A percentile compares a stretch with the other conserved stretches of the same genome.
phyloP scores from a whole-genome alignment of 2,113 vertebrate genomes.

The Charina bottae region DNA sequence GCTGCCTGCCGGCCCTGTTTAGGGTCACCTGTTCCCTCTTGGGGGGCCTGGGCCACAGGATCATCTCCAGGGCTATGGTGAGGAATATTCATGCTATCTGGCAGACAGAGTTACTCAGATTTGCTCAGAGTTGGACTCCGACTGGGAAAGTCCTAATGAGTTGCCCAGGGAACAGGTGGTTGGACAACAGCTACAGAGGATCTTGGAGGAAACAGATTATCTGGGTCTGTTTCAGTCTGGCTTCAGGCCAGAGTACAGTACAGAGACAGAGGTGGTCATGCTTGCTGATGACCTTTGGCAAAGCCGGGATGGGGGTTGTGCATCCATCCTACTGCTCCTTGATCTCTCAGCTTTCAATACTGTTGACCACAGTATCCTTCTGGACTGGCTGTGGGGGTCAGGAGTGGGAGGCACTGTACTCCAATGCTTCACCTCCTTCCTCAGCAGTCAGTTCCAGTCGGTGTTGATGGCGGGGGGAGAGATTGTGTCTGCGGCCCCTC shows the following conservation, averaged over 20 bases:
- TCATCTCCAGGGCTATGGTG: background rate
- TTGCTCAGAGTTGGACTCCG: background rate
- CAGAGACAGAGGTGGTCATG: background rate
- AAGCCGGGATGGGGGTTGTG: background rate
- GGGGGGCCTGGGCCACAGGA: background rate
- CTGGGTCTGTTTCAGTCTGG: background rate
- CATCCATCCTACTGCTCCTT: background rate
- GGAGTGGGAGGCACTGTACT: background rate
- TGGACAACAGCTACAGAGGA: background rate
- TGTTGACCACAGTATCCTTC: background rate
- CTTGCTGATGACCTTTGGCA: background rate
- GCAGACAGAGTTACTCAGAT: background rate
- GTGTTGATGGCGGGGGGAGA: background rate
- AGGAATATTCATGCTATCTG: background rate
- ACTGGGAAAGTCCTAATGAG: background rate
- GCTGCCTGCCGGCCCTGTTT: background rate
- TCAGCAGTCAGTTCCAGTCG: background rate
- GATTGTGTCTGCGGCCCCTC: background rate
- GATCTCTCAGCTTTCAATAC: background rate
- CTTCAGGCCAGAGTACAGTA: background rate
- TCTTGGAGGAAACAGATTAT: background rate
- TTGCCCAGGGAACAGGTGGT: background rate
- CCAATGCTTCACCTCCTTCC: background rate
- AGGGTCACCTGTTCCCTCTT: background rate
- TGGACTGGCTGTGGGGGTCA: background rate